phyloP scores from a whole-genome alignment of 2,797 vertebrate species.

The Characodon lateralis region DNA sequence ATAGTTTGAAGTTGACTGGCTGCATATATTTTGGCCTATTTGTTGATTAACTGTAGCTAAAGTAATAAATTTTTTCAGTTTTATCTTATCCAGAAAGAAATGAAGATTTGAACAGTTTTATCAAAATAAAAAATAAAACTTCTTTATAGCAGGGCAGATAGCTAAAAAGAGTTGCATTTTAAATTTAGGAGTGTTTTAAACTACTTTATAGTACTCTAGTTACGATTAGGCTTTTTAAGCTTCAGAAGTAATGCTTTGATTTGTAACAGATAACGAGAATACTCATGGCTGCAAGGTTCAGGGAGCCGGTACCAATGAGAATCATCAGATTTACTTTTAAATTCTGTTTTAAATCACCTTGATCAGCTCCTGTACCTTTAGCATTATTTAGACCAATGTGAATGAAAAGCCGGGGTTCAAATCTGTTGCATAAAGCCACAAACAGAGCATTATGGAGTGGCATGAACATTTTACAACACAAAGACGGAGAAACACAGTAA shows the following conservation, averaged over 20 bases:
- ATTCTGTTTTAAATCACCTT: not conserved
- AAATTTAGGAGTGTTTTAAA: not conserved
- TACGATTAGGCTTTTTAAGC: no score
- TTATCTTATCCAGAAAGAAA: not conserved
- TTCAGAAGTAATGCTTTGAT: rapidly evolving
- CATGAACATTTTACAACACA: constrained; percentile 16
- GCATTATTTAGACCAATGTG: not conserved
- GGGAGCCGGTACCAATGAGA: not conserved
- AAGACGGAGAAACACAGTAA: constrained; percentile 11
- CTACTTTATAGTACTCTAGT: not conserved
- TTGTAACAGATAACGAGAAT: not conserved
- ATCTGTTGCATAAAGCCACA: constrained; percentile 34
- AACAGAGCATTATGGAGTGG: constrained; percentile 47
- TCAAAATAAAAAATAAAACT: not conserved
- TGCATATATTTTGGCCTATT: not conserved
- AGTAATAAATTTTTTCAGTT: not conserved
- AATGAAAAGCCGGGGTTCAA: not conserved
- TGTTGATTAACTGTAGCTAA: not conserved
- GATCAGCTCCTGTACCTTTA: not conserved
- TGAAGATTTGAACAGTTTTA: not conserved
- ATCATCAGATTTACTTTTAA: not conserved
- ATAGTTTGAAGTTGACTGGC: not conserved
- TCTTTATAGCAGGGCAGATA: not conserved
- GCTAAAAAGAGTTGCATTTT: not conserved
- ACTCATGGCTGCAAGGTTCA: not conserved